Evolutionary conservation across 2,113 vertebrate genomes (phyloP), one percentile per base, ranked within the genome.

Genomic region (Nettapus auritus): DNA sequence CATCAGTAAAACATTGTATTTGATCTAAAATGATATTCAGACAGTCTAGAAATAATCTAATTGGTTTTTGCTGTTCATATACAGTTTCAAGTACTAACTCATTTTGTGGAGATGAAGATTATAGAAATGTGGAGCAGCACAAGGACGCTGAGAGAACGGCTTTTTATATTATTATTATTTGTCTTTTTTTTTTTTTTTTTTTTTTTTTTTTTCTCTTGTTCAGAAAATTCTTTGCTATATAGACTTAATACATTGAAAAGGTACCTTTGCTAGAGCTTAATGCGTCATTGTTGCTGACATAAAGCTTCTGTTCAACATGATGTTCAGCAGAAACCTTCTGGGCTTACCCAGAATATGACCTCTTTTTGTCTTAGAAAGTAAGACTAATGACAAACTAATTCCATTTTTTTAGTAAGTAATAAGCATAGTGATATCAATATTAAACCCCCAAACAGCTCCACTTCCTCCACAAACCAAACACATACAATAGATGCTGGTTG

Each of bases 121-220:
- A 33, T 25, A 21, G 77, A 88, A 69, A 78, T 33, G 2, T 60
- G 9, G 14, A 84, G 76, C 34, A 48, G 36, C 4, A 42, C 33
- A 53, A n/a, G 31, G 4, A 92, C 4, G 3, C 14, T 69, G 17
- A 60, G 3, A 63, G 3, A 17, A n/a, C 15, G 56, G 2, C 2
- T 68, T 3, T 19, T 60, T 34, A 57, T 38, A 48, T 48, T 48
- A 11, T 21, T 13, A 15, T 9, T 2, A 3, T 3, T 38, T 8
- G 8, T 38, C 11, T 38, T 17, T 29, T 6, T 2, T 3, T 15
- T 50, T 50, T 5, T 11, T 21, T 5, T 5, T 3, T 3, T 18
- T 29, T 6, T 2, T 3, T 18, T 50, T 50, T 5, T 14, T 21
- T 5, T 5, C 5, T 3, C 10, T 9, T 48, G 5, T 38, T 82